Evolutionary conservation across 1,140 invertebrate species (phyloP).

Genomic region (Drosophila ercepeae): DNA sequence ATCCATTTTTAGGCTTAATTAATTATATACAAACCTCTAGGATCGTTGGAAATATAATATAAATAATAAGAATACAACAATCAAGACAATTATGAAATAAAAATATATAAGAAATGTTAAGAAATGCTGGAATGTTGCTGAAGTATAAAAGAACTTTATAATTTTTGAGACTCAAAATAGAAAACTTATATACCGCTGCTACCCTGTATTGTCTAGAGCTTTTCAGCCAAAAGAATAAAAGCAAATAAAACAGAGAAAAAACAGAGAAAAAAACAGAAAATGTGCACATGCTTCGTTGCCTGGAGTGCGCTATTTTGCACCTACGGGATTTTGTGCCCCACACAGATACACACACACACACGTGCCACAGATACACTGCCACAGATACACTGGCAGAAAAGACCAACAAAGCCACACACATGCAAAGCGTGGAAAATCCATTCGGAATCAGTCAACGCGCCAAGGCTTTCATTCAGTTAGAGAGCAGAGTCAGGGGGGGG

Average conservation of each 20-base stretch:
- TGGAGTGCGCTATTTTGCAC: slow-evolving; percentile 78
- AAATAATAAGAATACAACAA: no score
- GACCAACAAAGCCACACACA: slow-evolving; percentile 8
- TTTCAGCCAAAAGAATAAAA: not conserved
- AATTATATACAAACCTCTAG: no score
- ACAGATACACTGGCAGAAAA: slow-evolving; percentile 29
- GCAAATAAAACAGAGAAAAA: slow-evolving; percentile 1
- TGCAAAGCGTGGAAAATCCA: slow-evolving; percentile 58
- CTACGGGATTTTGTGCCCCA: slow-evolving; percentile 65
- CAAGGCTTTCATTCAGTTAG: slow-evolving; percentile 79
- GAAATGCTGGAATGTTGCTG: no score
- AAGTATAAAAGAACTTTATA: no score
- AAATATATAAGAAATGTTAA: no score
- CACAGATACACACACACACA: slow-evolving; percentile 23
- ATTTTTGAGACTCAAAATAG: no score
- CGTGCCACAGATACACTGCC: slow-evolving; percentile 11
- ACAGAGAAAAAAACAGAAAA: slow-evolving; percentile 30
- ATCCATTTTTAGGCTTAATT: no score
- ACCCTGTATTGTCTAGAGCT: not conserved
- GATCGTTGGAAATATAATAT: no score
- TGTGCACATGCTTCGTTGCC: slow-evolving; percentile 77
- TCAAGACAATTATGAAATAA: no score
- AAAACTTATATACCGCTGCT: slow-evolving; percentile 18
- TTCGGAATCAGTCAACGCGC: slow-evolving; percentile 79
- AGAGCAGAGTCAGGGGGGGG: slow-evolving; percentile 24